phyloP scores from a whole-genome alignment of 2,113 vertebrate genomes.

The Donacobius atricapilla region DNA sequence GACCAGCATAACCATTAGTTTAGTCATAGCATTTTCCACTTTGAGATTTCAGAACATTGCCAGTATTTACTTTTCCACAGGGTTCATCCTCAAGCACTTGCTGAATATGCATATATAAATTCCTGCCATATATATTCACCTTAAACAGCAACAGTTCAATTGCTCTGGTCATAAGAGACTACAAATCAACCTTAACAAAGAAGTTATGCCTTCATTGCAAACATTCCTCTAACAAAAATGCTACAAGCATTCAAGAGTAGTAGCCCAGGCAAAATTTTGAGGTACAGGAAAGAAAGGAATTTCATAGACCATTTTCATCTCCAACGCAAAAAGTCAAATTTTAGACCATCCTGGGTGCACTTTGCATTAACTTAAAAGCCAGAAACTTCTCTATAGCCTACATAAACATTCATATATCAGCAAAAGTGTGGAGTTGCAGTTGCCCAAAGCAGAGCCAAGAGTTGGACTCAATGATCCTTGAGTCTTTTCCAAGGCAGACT shows the following conservation, averaged over 20 bases:
- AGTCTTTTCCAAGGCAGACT: not conserved
- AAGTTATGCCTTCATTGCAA: not conserved
- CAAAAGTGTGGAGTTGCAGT: not conserved
- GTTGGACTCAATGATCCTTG: not conserved
- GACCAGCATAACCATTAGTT: not conserved
- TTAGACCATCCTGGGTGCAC: not conserved
- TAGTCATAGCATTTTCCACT: not conserved
- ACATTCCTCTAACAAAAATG: not conserved
- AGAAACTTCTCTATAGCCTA: not conserved
- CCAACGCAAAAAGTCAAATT: not conserved
- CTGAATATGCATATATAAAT: not conserved
- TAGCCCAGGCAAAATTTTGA: not conserved
- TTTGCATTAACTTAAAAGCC: not conserved
- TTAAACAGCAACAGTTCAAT: not conserved
- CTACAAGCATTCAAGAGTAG: not conserved
- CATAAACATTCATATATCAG: not conserved
- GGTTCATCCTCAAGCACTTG: not conserved
- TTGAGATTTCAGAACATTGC: not conserved
- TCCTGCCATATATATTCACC: not conserved
- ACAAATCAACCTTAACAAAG: not conserved
- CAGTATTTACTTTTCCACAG: slow-evolving; percentile 4
- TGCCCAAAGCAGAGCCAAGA: not conserved
- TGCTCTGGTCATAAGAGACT: not conserved
- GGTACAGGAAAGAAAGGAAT: not conserved
- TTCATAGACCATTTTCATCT: not conserved